Evolutionary conservation across 2,113 vertebrate genomes (phyloP).

Genomic region (Tupaia tana): DNA sequence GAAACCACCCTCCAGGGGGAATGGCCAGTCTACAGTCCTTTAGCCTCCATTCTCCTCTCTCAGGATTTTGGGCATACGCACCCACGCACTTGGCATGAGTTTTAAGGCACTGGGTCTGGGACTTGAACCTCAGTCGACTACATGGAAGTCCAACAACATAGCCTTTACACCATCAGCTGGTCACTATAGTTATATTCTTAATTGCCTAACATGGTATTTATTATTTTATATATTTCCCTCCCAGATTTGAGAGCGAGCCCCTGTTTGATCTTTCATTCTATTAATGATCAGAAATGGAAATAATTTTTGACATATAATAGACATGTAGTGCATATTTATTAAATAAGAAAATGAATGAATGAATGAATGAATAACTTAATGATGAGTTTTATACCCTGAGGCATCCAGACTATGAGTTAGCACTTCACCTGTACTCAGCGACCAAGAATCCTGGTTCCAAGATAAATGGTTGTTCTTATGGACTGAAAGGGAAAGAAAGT

Average conservation of each 20-base stretch:
- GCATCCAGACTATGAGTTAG: not conserved
- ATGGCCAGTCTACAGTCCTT: no score
- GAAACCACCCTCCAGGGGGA: no score
- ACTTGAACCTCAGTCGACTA: no score
- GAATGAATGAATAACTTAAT: not conserved
- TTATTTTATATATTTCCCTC: not conserved
- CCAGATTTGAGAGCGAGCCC: not conserved
- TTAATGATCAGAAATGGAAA: not conserved
- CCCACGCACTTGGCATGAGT: no score
- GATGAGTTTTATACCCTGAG: not conserved
- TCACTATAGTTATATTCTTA: not conserved
- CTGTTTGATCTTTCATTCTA: not conserved
- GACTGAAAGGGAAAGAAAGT: not conserved
- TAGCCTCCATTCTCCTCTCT: no score
- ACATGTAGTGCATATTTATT: not conserved
- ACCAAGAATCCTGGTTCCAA: not conserved
- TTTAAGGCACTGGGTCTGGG: no score
- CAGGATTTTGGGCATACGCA: no score
- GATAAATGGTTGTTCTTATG: not conserved
- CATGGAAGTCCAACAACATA: no score
- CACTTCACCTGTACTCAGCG: not conserved
- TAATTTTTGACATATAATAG: not conserved
- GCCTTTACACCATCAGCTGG: no score
- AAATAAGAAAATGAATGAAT: not conserved
- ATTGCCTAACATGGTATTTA: not conserved